Evolutionary conservation across 2,888 invertebrate species (phyloP), one percentile per base, ranked within the genome.

Genomic region (Drosophila mimica): DNA sequence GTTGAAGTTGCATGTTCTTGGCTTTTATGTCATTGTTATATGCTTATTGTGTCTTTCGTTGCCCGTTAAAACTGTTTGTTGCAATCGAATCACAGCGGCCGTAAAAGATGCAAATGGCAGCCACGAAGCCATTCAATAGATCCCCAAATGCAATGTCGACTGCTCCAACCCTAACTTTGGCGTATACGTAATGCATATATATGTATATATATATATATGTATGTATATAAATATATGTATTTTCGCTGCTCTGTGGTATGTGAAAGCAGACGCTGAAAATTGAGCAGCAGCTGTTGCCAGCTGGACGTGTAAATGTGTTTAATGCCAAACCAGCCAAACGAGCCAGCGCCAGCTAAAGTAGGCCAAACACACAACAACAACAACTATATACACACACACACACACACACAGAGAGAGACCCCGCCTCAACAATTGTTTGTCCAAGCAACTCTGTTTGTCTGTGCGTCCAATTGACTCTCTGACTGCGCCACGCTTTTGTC

Each of bases 1-100:
- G 60, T 64, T 73, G 56, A 60, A 63, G 77, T 70, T 78, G 79
- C 79, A 65, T 72, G 84, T 70, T 78, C 82, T 75, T 84, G 81
- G 84, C 84, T 80, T 83, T 73, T 71, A 80, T 82, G 82, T 83
- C 87, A 84, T 87, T 82, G 83, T 82, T 85, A 84, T 88, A 82
- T 77, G 78, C 81, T 86, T 72, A 83, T 84, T 83, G 85, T 85
- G 75, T 76, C 81, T 74, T 58, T 65, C 69, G 75, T 74, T 65
- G 83, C 76, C 76, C 80, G 82, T 84, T 81, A 81, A 81, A 78
- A 78, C 74, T 82, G 85, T 80, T 76, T 78, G 82, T 68, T 76
- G 76, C 82, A 85, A 85, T 81, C 81, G 72, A 86, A 86, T 86
- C 88, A 79, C 81, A 76, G 73, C 82, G 83, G 85, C 87, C 82